These are phyloP conservation scores for Pseudococcus jackbeardsleyi DNA, from an alignment of 2,888 invertebrate genomes.

Conservation along the genomic window DNA sequence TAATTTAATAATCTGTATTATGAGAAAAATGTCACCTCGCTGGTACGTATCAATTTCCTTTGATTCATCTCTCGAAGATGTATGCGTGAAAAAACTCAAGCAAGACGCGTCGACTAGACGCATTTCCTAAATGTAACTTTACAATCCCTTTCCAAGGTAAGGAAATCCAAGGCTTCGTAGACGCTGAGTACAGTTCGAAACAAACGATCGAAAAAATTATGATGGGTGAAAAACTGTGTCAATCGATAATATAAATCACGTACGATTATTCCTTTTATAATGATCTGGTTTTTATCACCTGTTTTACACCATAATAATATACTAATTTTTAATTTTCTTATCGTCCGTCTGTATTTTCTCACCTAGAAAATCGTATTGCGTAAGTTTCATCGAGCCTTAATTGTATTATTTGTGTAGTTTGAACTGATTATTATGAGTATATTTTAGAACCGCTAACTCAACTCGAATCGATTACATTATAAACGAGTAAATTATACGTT, in stretches of 20 bases:
- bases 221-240: conserved; percentile 21
- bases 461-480: conserved; percentile 16
- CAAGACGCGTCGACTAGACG: neutral
- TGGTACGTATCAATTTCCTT: neutral
- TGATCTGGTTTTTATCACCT: conserved; percentile 39
- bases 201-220: conserved; percentile 1
- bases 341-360: neutral
- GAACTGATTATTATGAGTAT: neutral
- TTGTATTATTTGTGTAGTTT: conserved; percentile 7
- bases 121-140: conserved; percentile 20
- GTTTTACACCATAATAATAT: conserved; percentile 2
- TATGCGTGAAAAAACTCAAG: neutral
- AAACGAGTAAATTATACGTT: conserved; percentile 38
- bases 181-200: neutral
- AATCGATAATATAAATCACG: conserved; percentile 36
- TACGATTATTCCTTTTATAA: neutral
- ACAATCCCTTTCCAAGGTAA: conserved; percentile 45
- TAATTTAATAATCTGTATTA: neutral
- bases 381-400: conserved; percentile 8
- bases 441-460: neutral
- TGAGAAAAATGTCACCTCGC: neutral
- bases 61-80: neutral
- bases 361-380: conserved; percentile 5
- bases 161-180: neutral
- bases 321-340: neutral